Percentiles rank a stretch among this genome's conserved stretches.
Conservation (phyloP, 2,888 invertebrate genomes). For the Limnephilus auricula region DNA sequence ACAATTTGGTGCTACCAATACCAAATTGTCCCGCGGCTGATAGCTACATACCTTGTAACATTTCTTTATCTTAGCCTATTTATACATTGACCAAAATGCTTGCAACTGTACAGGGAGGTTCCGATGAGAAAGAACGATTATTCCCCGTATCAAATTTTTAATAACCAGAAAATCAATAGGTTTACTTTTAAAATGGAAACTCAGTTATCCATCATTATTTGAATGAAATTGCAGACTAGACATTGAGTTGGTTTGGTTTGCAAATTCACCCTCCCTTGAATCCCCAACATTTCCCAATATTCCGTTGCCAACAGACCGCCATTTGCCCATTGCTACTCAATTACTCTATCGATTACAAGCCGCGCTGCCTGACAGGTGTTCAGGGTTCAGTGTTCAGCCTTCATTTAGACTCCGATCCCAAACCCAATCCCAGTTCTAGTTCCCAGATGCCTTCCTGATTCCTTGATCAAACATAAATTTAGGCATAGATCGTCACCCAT, state of each 20-base stretch:
- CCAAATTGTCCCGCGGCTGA: too few relatives aligned
- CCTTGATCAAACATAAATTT: neutral
- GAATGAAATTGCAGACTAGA: neutral
- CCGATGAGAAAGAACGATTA: too few relatives aligned
- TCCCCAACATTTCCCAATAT: slow-evolving; percentile 15
- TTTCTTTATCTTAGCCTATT: too few relatives aligned
- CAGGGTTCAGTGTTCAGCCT: slow-evolving; percentile 7
- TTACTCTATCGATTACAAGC: slow-evolving; percentile 64
- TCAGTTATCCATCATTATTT: neutral
- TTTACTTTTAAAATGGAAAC: neutral
- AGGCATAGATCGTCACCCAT: too few relatives aligned
- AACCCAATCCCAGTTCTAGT: neutral
- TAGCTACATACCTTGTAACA: too few relatives aligned
- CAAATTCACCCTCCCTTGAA: neutral
- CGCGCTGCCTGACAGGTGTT: slow-evolving; percentile 51
- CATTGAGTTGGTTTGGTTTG: neutral
- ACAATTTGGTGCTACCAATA: too few relatives aligned
- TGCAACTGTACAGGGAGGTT: too few relatives aligned
- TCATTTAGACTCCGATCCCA: slow-evolving; percentile 12
- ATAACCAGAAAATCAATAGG: neutral
- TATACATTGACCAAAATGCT: too few relatives aligned
- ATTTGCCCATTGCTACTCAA: slow-evolving; percentile 53
- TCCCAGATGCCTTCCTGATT: slow-evolving; percentile 8
- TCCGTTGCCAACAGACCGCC: slow-evolving; percentile 22
- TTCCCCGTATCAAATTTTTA: too few relatives aligned